Base-by-base conservation (phyloP, 2,113 vertebrate species). In the Podilymbus podiceps region DNA sequence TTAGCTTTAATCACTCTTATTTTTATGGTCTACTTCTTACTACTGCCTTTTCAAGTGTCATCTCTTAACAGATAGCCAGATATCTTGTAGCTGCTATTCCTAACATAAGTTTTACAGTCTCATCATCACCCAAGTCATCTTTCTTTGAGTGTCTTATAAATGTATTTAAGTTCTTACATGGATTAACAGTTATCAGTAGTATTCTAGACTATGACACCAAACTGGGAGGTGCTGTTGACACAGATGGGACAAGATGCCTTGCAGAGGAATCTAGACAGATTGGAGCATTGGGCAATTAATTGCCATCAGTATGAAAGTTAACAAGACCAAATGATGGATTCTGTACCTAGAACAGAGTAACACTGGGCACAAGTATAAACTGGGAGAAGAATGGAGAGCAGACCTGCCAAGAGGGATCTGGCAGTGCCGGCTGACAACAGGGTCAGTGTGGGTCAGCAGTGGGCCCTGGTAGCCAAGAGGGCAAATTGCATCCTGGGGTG, bases 321-420 rank as follows among this genome's bases (percentile, higher is more conserved):
- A 67, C 21, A 73, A 56, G 44, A 8, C 9, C 3, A 75, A 62
- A 81, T 27, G 22, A 6, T 4, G 4, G 31, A 78, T 28, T 64
- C 59, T 55, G 17, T 31, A 81, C 12, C 11, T 23, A 10, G 14
- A 28, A 25, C 1, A 3, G 42, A 72, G 56, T 64, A 63, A 46
- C 1, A 0, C 14, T 1, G 0, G 4, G 6, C 10, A 33, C 23
- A 49, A 83, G 7, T 50, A 52, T 17, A 17, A 17, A 15, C 0
- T 30, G 11, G 23, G 56, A 73, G 20, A 67, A 10, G 27, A 52
- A 0, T 22, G 33, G 25, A 85, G n/a, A 56, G 38, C 12, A 73
- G 15, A 20, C 12, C 38, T n/a, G 11, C 15, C 53, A 55, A 35
- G 53, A 67, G 12, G 12, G 14, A 33, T 31, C 19, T n/a, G 25